These are phyloP conservation scores for Octopus bimaculoides DNA, from an alignment of 1,140 invertebrate species.

Conservation along the genomic window DNA sequence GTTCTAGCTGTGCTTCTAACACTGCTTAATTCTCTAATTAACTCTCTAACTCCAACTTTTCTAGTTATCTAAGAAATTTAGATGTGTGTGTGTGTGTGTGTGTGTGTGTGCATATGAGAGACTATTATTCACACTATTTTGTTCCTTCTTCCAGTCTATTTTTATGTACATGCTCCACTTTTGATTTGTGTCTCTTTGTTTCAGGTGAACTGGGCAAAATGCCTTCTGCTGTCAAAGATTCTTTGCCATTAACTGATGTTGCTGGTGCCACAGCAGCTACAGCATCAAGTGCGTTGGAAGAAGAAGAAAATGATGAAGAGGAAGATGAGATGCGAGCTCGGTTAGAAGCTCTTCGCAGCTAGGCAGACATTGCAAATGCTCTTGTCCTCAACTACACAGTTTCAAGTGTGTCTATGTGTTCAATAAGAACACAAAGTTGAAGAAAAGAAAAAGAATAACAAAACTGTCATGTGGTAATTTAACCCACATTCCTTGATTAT, in stretches of 20 bases:
- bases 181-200: constrained; percentile 16
- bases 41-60: too few species aligned
- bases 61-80: too few species aligned
- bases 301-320: constrained; percentile 70
- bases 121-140: not conserved
- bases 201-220: constrained; percentile 81
- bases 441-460: too few species aligned
- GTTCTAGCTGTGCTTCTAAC: too few species aligned
- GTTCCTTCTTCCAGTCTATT: not conserved
- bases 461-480: too few species aligned
- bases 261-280: constrained; percentile 58
- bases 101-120: not conserved
- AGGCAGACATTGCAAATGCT: constrained; percentile 38
- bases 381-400: not conserved
- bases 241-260: constrained; percentile 46
- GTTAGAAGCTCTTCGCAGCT: constrained; percentile 79
- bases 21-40: too few species aligned
- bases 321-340: constrained; percentile 82
- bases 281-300: constrained; percentile 62
- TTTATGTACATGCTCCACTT: not conserved
- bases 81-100: too few species aligned
- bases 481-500: too few species aligned
- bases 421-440: too few species aligned
- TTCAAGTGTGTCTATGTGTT: not conserved
- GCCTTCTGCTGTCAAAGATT: constrained; percentile 49